Evolutionary conservation across 2,888 invertebrate species (phyloP).

Genomic region (Aspidapion aeneum): DNA sequence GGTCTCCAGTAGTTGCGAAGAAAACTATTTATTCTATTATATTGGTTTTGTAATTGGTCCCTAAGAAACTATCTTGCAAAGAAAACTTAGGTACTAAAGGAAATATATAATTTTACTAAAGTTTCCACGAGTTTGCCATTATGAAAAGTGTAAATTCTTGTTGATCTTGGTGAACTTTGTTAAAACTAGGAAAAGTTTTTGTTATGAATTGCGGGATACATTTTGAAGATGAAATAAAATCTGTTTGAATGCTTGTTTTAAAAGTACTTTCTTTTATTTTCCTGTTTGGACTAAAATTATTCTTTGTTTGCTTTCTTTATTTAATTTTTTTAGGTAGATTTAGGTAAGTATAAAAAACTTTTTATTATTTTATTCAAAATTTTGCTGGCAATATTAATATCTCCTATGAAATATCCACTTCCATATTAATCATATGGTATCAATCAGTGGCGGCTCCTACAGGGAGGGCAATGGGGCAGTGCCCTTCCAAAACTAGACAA

Average conservation of each 20-base stretch:
- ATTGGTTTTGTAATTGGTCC: not conserved
- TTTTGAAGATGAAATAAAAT: not conserved
- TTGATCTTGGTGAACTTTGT: not conserved
- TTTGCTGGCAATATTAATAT: no score
- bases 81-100: not conserved
- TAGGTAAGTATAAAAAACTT: no score
- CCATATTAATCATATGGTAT: no score
- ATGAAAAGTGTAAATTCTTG: not conserved
- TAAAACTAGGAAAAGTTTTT: not conserved
- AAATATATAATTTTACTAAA: not conserved
- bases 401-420: no score
- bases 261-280: not conserved
- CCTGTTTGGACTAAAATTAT: not conserved
- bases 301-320: not conserved
- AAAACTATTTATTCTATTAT: not conserved
- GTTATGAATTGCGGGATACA: not conserved
- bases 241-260: not conserved
- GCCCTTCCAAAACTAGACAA: no score
- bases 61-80: not conserved
- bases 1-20: no score
- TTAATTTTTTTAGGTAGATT: no score
- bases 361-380: no score
- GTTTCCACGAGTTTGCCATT: not conserved
- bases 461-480: no score
- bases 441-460: no score